These are phyloP conservation scores for Hyposmocoma kahamanoa DNA, from an alignment of 1,140 invertebrate species.

Conservation along the genomic window DNA sequence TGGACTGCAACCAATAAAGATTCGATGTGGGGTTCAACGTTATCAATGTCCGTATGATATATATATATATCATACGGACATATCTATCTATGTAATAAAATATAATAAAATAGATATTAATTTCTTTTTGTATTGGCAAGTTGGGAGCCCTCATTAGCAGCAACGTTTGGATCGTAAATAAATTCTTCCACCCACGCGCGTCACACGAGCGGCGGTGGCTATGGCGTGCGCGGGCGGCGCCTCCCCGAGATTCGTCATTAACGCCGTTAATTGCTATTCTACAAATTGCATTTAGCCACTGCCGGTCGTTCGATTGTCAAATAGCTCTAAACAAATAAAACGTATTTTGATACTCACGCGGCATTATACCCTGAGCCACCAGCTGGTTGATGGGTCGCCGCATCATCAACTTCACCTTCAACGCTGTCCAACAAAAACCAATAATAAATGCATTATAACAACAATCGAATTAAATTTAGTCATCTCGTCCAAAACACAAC, in stretches of 20 bases:
- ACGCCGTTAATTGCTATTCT: not conserved
- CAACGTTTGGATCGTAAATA: constrained; percentile 53
- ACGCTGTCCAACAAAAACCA: constrained; percentile 82
- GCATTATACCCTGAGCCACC: constrained; percentile 97
- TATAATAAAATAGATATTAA: no score
- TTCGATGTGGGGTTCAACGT: no score
- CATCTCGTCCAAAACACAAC: not conserved
- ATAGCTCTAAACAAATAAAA: not conserved
- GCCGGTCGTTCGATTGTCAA: not conserved
- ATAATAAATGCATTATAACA: not conserved
- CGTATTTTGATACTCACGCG: constrained; percentile 85
- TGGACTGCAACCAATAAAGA: no score
- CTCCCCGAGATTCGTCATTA: not conserved
- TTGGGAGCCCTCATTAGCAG: constrained; percentile 42
- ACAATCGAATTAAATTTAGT: no score
- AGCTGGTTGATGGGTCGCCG: constrained; percentile 94
- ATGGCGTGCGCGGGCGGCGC: constrained; percentile 23
- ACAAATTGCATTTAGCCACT: not conserved
- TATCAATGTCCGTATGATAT: no score
- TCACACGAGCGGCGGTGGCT: constrained; percentile 20
- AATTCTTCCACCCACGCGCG: constrained; percentile 50
- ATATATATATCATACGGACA: no score
- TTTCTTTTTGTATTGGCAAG: constrained; percentile 31
- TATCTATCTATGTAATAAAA: no score
- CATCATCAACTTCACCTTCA: constrained; percentile 97